Base-by-base conservation (phyloP, 2,888 invertebrate genomes). In the Gari tellinella region DNA sequence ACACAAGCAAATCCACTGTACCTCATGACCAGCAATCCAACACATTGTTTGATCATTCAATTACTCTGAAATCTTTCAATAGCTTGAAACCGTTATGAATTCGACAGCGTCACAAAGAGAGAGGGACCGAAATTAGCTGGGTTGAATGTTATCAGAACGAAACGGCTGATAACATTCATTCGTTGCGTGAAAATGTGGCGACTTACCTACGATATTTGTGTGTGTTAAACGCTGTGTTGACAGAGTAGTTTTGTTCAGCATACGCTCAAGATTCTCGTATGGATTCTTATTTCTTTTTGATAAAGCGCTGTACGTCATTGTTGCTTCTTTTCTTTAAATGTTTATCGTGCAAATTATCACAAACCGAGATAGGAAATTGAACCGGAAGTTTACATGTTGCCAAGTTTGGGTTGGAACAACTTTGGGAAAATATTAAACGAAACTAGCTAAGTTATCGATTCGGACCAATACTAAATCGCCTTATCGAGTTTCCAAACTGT, bases 191-290 rank as follows among this genome's bases (percentile, higher is more conserved):
- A 61, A 37, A 38, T 37, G 17, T 52, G 53, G 17, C 26, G 4
- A 80, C 88, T 83, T 77, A 90, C 90, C 87, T 19, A 89, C 81
- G 5, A 90, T 89, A 61, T 89, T 83, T 41, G 78, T 72, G 68
- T 90, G 90, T 37, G 84, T 78, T 14, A 87, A 61, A 49, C 89
- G 80, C 67, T 90, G 87, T 49, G 90, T 89, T 5, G 86, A 72
- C 26, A 90, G 77, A 2, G 88, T 86, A 17, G 90, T 89, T 74
- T 86, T 90, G 72, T 89, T 90, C 31, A 90, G 73, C 80, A 90
- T 88, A 58, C 88, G 80, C 62, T 90, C 90, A 37, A 90, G 80
- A 17, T 83, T 78, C 68, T 88, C 87, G 62, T 85, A 77, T 25
- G 87, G 87, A 66, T 85, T 83, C 51, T 70, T 77, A 23, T 66